These are phyloP conservation scores for Zaprionus davidi DNA, from an alignment of 1,140 invertebrate species.

Conservation along the genomic window DNA sequence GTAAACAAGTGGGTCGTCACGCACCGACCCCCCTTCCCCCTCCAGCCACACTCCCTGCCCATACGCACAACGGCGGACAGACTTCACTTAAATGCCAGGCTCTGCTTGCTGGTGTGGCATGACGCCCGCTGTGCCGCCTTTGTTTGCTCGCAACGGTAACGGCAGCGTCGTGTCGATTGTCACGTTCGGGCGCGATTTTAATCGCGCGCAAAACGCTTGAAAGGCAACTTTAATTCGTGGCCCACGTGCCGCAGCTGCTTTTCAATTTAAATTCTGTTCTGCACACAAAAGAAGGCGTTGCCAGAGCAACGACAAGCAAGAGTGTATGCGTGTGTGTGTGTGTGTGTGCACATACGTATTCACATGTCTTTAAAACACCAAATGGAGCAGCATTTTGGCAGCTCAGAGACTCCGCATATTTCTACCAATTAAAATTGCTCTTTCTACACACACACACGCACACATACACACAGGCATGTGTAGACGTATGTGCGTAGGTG, in stretches of 20 bases:
- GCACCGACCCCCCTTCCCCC: background rate
- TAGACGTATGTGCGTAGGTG: background rate
- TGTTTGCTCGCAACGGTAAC: slow-evolving; percentile 54
- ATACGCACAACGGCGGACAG: slow-evolving; percentile 8
- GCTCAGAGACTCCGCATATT: background rate
- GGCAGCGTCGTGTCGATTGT: slow-evolving; percentile 57
- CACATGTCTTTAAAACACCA: background rate
- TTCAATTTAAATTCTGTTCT: slow-evolving; percentile 8
- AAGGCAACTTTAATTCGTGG: slow-evolving; percentile 59
- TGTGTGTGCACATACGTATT: background rate
- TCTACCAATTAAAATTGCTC: background rate
- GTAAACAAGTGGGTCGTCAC: slow-evolving; percentile 30
- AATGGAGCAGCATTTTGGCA: background rate
- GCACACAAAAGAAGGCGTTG: background rate
- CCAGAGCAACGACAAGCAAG: background rate
- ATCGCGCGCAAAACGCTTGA: slow-evolving; percentile 59
- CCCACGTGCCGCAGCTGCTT: slow-evolving; percentile 9
- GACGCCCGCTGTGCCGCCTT: slow-evolving; percentile 21
- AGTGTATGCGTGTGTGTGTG: background rate
- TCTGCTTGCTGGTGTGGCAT: slow-evolving; percentile 1
- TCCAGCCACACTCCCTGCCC: background rate
- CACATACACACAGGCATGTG: background rate
- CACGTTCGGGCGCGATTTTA: slow-evolving; percentile 72
- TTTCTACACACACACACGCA: background rate
- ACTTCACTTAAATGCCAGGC: slow-evolving; percentile 14